Evolutionary conservation across 2,797 vertebrate species (phyloP).

Genomic region (Emys orbicularis): DNA sequence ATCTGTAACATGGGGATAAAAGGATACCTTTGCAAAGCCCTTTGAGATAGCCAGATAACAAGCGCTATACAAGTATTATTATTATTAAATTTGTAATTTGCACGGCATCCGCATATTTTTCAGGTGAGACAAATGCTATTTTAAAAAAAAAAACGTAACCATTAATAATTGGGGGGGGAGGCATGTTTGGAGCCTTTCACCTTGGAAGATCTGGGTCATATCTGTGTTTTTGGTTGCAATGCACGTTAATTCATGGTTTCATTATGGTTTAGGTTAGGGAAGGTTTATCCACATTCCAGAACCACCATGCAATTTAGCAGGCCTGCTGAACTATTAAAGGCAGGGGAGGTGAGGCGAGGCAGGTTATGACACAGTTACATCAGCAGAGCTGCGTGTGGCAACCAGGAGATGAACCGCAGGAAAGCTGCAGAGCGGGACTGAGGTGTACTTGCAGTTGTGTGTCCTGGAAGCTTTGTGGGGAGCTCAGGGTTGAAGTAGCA

Average conservation of each 20-base stretch:
- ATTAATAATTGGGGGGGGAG: not conserved
- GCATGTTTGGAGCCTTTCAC: not conserved
- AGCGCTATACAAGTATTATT: not conserved
- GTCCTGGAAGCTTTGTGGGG: not conserved
- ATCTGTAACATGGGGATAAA: not conserved
- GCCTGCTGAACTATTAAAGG: fast-evolving
- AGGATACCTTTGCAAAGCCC: not conserved
- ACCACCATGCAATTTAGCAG: fast-evolving
- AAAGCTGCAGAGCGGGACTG: not conserved
- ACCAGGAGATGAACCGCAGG: not conserved
- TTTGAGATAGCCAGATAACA: not conserved
- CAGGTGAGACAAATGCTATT: not conserved
- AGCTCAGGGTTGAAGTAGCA: not conserved
- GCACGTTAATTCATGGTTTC: not conserved
- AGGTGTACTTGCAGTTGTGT: not conserved
- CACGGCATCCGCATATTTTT: not conserved
- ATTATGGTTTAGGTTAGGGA: not conserved
- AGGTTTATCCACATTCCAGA: not conserved
- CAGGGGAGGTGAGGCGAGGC: fast-evolving
- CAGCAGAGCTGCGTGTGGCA: not conserved
- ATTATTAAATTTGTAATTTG: not conserved
- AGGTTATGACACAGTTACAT: fast-evolving
- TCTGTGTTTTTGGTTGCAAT: not conserved
- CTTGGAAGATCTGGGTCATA: not conserved
- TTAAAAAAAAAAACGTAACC: not conserved